Evolutionary conservation across 2,888 invertebrate genomes (phyloP).

Genomic region (Folsomia candida): DNA sequence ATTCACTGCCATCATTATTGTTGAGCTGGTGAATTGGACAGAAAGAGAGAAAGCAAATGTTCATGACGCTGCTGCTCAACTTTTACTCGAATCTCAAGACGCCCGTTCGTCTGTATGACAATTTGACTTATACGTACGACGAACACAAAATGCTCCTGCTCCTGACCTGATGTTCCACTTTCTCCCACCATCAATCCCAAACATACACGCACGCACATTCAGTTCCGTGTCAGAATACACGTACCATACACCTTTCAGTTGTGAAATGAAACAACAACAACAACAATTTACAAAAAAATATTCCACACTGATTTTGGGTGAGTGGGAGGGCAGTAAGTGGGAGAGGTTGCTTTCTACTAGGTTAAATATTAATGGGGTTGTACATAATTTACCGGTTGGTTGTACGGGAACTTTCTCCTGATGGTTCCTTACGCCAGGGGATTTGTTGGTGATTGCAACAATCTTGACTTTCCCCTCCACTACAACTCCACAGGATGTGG

Average conservation of each 20-base stretch:
- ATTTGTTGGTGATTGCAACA: slow-evolving; percentile 19
- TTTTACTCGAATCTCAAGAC: neutral
- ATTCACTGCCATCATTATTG: neutral
- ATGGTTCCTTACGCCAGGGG: slow-evolving; percentile 34
- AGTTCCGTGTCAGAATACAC: too few species aligned
- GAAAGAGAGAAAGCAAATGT: neutral
- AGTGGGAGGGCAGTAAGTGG: too few species aligned
- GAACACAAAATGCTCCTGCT: neutral
- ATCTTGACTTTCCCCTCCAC: slow-evolving; percentile 21
- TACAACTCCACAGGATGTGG: slow-evolving; percentile 23
- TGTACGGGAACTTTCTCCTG: slow-evolving; percentile 37
- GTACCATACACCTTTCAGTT: too few species aligned
- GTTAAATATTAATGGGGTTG: slow-evolving; percentile 46
- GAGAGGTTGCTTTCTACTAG: too few species aligned
- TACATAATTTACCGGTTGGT: slow-evolving; percentile 49
- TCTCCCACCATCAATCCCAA: too few species aligned
- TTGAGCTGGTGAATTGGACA: neutral
- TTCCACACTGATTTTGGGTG: too few species aligned
- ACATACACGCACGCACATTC: too few species aligned
- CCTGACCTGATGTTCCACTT: neutral
- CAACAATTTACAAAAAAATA: too few species aligned
- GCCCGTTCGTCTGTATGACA: neutral
- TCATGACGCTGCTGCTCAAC: neutral
- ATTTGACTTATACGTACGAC: neutral
- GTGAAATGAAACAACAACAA: too few species aligned